A percentile compares a stretch with the other conserved stretches of the same genome.
Conservation (phyloP, 2,113 vertebrate species). For the Plectropomus leopardus region DNA sequence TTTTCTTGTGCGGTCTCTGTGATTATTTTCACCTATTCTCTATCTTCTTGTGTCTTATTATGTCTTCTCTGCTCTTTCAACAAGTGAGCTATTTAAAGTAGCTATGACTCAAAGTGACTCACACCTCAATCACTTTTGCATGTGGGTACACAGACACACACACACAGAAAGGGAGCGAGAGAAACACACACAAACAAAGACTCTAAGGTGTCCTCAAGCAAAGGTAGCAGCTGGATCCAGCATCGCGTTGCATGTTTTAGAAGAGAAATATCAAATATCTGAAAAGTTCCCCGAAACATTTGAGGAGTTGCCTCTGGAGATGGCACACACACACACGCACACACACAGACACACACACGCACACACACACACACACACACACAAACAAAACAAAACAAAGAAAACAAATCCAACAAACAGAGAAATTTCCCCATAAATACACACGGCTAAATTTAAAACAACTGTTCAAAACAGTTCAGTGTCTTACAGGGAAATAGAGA, state of each 20-base stretch:
- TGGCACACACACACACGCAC: constrained; percentile 1
- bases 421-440: no score
- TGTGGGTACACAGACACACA: constrained; percentile 22
- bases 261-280: constrained; percentile 79
- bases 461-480: no score
- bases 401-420: no score
- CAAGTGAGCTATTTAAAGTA: constrained; percentile 44
- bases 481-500: no score
- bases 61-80: constrained; percentile 26
- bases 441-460: no score
- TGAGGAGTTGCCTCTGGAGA: constrained; percentile 42
- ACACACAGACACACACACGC: constrained; percentile 17
- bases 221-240: constrained; percentile 63
- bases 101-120: constrained; percentile 69
- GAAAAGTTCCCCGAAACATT: constrained; percentile 71
- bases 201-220: constrained; percentile 55
- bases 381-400: no score
- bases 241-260: constrained; percentile 58
- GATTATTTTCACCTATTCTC: not conserved
- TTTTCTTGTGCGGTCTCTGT: not conserved
- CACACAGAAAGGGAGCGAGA: constrained; percentile 21
- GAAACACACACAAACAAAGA: constrained; percentile 50
- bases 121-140: constrained; percentile 40
- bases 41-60: constrained; percentile 1
- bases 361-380: constrained; percentile 32